Conservation (phyloP, 1,140 invertebrate genomes). For the Diabrotica virgifera region DNA sequence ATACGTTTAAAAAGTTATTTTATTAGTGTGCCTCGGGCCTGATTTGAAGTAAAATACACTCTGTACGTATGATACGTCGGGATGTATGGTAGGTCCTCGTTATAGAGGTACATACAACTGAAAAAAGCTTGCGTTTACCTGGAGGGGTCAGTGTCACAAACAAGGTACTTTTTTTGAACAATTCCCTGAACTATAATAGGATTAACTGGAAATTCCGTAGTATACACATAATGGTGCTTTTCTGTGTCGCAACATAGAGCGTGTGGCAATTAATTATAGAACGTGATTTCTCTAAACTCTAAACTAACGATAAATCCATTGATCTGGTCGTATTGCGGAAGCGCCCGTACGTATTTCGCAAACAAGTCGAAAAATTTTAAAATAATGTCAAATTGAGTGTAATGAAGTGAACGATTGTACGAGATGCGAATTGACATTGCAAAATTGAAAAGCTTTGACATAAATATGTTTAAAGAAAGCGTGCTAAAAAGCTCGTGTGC, state of each 20-base stretch:
- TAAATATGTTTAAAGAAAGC: slow-evolving; percentile 41
- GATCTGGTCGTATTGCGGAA: background rate
- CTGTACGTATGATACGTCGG: no score
- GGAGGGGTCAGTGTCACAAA: no score
- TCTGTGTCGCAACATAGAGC: background rate
- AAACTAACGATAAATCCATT: background rate
- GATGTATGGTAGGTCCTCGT: no score
- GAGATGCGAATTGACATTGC: slow-evolving; percentile 28
- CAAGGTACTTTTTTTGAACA: no score
- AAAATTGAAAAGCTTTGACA: slow-evolving; percentile 36
- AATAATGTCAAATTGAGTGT: slow-evolving; percentile 35
- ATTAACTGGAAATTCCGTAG: no score
- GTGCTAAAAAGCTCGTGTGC: slow-evolving; percentile 43
- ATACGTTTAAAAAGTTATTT: no score
- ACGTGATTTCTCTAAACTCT: background rate
- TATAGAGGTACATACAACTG: no score
- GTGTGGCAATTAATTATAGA: background rate
- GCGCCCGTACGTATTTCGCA: background rate
- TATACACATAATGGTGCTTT: no score
- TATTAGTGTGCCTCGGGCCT: no score
- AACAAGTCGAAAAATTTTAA: slow-evolving; percentile 16
- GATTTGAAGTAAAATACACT: no score
- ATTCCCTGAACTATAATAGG: no score
- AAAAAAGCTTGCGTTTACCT: no score
- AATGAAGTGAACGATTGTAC: slow-evolving; percentile 22